Evolutionary conservation across 2,113 vertebrate species (phyloP).

Genomic region (Seriola aureovittata): DNA sequence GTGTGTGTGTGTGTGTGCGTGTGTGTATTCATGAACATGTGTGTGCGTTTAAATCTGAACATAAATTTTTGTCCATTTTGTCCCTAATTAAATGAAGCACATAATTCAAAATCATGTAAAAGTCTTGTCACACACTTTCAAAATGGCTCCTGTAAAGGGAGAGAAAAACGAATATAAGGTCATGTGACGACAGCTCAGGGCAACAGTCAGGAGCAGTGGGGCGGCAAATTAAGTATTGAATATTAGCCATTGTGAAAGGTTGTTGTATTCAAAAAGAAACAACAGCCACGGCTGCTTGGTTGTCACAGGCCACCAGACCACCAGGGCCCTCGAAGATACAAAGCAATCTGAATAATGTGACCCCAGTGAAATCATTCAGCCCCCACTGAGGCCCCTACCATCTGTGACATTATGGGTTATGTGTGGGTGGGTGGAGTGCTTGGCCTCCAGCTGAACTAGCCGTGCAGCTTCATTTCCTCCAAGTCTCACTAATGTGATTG

Average conservation of each 20-base stretch:
- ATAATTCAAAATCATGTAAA: slow-evolving; percentile 23
- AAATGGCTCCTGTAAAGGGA: slow-evolving; percentile 68
- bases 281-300: slow-evolving; percentile 40
- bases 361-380: slow-evolving; percentile 60
- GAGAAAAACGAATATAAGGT: slow-evolving; percentile 51
- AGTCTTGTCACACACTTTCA: slow-evolving; percentile 42
- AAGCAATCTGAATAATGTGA: slow-evolving; percentile 60
- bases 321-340: slow-evolving; percentile 48
- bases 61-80: not conserved
- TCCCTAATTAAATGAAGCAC: slow-evolving; percentile 19
- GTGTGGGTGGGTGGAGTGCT: slow-evolving; percentile 62
- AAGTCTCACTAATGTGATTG: slow-evolving; percentile 54
- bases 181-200: slow-evolving; percentile 59
- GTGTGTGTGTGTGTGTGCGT: not conserved
- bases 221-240: slow-evolving; percentile 81
- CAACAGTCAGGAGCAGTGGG: slow-evolving; percentile 68
- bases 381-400: slow-evolving; percentile 63
- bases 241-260: slow-evolving; percentile 68
- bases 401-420: slow-evolving; percentile 74
- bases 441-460: slow-evolving; percentile 71
- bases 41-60: slow-evolving; percentile 8
- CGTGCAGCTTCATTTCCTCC: slow-evolving; percentile 58
- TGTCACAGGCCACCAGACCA: slow-evolving; percentile 44
- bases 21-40: not conserved
- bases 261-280: slow-evolving; percentile 54